A percentile compares a stretch with the other conserved stretches of the same genome.
Evolutionary conservation across 2,797 vertebrate species (phyloP).

Genomic region (Cephalopachus bancanus): DNA sequence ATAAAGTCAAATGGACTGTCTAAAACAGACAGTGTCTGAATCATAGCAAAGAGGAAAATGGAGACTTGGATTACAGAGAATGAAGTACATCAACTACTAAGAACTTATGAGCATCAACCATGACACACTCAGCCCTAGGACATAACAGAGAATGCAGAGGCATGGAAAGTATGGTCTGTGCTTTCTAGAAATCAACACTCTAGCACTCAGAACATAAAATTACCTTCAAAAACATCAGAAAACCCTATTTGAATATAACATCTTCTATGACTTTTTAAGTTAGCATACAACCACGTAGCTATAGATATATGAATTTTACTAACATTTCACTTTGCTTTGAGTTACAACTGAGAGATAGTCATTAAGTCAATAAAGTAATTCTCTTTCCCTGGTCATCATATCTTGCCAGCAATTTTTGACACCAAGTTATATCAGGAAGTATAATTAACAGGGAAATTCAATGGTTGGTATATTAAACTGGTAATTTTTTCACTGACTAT

Average conservation of each 20-base stretch:
- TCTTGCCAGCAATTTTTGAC: background rate
- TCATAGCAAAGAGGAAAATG: conserved; percentile 34
- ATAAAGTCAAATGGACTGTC: background rate
- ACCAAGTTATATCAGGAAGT: background rate
- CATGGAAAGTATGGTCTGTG: background rate
- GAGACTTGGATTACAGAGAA: background rate
- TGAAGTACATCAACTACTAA: background rate
- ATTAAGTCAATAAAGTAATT: background rate
- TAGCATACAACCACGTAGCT: background rate
- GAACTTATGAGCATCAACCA: background rate
- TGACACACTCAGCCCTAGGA: background rate
- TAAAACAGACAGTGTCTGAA: background rate
- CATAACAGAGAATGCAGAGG: background rate
- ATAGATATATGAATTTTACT: background rate
- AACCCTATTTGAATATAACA: background rate
- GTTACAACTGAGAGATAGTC: background rate
- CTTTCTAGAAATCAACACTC: background rate
- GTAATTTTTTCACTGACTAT: conserved; percentile 14
- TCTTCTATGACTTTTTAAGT: background rate
- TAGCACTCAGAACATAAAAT: background rate
- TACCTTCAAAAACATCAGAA: background rate
- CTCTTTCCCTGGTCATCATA: background rate
- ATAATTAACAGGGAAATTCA: conserved; percentile 48
- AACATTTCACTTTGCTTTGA: background rate
- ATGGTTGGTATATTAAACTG: background rate